Percentiles rank a stretch among this genome's conserved stretches.
Evolutionary conservation across 1,140 invertebrate species (phyloP).

Genomic region (Hydropsyche tenuis): DNA sequence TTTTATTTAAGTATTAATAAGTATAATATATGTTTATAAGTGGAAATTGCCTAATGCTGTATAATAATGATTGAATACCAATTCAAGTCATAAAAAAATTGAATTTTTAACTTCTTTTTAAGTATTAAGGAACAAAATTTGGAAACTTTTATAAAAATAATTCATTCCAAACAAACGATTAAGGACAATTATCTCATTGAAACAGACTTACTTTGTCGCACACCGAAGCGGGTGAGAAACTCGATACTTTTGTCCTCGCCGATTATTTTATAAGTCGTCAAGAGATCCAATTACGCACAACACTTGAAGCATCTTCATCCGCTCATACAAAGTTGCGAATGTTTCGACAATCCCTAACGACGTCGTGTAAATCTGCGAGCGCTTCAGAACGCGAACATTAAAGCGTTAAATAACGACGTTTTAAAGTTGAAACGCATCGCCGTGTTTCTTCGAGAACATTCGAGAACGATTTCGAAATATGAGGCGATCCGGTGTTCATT

Average conservation of each 20-base stretch:
- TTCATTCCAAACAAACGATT: too few species aligned
- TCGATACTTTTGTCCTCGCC: neutral
- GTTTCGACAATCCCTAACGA: neutral
- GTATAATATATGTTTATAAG: too few species aligned
- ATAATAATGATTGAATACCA: too few species aligned
- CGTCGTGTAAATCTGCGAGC: neutral
- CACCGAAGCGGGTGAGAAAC: neutral
- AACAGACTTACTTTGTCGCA: neutral
- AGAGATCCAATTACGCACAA: neutral
- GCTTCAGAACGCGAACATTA: neutral
- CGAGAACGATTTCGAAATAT: slow-evolving; percentile 5
- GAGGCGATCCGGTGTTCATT: neutral
- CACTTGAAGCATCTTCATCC: neutral
- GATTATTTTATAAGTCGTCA: neutral
- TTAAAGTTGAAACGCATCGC: slow-evolving; percentile 24
- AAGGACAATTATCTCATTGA: too few species aligned
- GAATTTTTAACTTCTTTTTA: too few species aligned
- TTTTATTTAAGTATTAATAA: too few species aligned
- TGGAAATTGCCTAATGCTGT: too few species aligned
- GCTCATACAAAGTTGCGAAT: neutral
- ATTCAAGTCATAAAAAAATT: too few species aligned
- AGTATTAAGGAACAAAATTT: too few species aligned
- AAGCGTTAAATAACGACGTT: slow-evolving; percentile 20
- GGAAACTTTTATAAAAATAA: too few species aligned
- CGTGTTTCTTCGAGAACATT: neutral